Evolutionary conservation across 2,797 vertebrate species (phyloP), one percentile per base, ranked within the genome.

Genomic region (Coracias cyanogaster): DNA sequence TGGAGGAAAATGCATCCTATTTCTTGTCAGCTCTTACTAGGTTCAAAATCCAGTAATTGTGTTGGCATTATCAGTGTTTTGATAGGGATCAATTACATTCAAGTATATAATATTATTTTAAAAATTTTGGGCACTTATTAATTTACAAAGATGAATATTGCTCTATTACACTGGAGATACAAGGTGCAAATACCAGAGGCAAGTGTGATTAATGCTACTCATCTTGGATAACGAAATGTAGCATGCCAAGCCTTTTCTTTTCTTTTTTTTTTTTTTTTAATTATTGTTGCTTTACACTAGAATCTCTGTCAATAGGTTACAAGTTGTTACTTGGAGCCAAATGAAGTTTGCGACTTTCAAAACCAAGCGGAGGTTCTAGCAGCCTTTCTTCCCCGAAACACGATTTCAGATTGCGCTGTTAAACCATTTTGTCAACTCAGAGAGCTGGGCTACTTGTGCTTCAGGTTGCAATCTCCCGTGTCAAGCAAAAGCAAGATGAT

Each of bases 171-270:
- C 86, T 26, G 29, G 77, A 94, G 64, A 91, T 82, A 93, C 35
- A 86, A 92, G 82, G 82, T 90, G 94, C 41, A 96, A 97, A 95
- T 72, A 92, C 74, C 88, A 95, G 69, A 87, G 84, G 80, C 49
- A 97, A 82, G 86, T 31, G 79, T 84, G 82, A 95, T 93, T 91
- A 94, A 78, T 57, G 31, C 62, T 83, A 80, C 25, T 93, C 49
- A 94, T 95, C 77, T 84, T 57, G 61, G 70, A 93, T 86, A 94
- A 94, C 92, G 90, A 81, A 94, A 72, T 28, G 18, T 3, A 79
- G 61, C 37, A 41, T 58, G 71, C 90, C 65, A 93, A 89, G 62
- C 31, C 48, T 58, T 87, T 16, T 10, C 15, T 48, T 22, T 48
- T 10, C 24, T 46, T 18, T 9, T 41, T 29, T 16, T 10, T 18